Conservation (phyloP, 2,888 invertebrate species). For the Lobophora halterata region DNA sequence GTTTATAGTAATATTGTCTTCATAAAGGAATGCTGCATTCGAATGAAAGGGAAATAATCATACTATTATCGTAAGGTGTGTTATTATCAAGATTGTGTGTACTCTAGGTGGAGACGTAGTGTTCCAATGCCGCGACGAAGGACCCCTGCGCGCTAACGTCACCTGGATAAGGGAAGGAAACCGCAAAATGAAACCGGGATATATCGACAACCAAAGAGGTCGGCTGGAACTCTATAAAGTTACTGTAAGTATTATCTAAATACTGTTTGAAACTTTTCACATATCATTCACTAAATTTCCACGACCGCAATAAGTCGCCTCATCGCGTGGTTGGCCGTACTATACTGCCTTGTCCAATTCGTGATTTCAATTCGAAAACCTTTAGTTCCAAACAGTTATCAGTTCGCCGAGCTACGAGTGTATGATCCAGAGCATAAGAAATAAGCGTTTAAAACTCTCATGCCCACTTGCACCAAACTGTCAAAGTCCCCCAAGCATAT, state of each 20-base stretch:
- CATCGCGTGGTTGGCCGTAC: too few relatives aligned
- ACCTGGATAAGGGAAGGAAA: constrained; percentile 88
- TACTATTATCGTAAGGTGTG: constrained; percentile 6
- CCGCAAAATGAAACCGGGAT: constrained; percentile 87
- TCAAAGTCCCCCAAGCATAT: too few relatives aligned
- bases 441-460: too few relatives aligned
- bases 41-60: constrained; percentile 9
- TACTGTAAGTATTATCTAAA: constrained; percentile 67
- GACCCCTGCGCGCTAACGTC: constrained; percentile 87
- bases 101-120: constrained; percentile 92
- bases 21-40: constrained; percentile 24
- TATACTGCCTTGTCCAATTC: too few relatives aligned
- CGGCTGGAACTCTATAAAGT: constrained; percentile 93
- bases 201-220: constrained; percentile 86
- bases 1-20: background rate
- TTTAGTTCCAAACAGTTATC: too few relatives aligned
- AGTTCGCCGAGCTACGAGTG: too few relatives aligned
- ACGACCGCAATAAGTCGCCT: too few relatives aligned
- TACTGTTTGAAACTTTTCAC: too few relatives aligned
- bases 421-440: too few relatives aligned
- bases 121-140: constrained; percentile 95
- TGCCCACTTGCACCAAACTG: too few relatives aligned
- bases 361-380: too few relatives aligned
- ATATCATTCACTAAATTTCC: too few relatives aligned
- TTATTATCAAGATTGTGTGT: constrained; percentile 5